Evolutionary conservation across 2,888 invertebrate genomes (phyloP), one percentile per base, ranked within the genome.

Genomic region (Eupithecia inturbata): DNA sequence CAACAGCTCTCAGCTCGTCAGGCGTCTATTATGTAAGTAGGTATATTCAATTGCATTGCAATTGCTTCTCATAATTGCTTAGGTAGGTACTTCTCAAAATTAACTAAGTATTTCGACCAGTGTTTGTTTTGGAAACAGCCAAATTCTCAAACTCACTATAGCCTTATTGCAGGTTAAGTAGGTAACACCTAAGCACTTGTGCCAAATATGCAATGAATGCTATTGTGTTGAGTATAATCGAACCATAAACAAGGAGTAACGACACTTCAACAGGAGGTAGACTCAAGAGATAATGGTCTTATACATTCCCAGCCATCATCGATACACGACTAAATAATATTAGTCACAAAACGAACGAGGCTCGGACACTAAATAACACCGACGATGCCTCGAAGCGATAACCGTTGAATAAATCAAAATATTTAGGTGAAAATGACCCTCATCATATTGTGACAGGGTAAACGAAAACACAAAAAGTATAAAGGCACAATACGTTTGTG

Each of bases 321-420:
- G 84, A 83, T 82, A 82, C 81, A 81, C 79, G 79, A 75, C 78
- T 77, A 80, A 85, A 89, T 87, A 88, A 66, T 88, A 88, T 89
- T 86, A 88, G 84, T 86, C 84, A 85, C 85, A 86, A 88, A 88
- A 88, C 86, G 86, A 89, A 88, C 86, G 85, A 85, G 84, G 82
- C 82, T 86, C 83, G 81, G 83, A 83, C 85, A 79, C 82, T 87
- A 86, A 87, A 86, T 87, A 83, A 80, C 22, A 36, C 78, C 79
- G 82, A 85, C 79, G 82, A 85, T 85, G 83, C 85, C 82, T 84
- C 78, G 80, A 76, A 82, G 86, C 83, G 81, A 83, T 83, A 84
- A 81, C 79, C 78, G 78, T 83, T 83, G 85, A 81, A 85, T 87
- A 84, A 86, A 83, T 79, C 83, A 79, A 80, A 77, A 81, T 81